These are phyloP conservation scores for Moxostoma hubbsi DNA, from an alignment of 2,797 vertebrate species.

Conservation along the genomic window DNA sequence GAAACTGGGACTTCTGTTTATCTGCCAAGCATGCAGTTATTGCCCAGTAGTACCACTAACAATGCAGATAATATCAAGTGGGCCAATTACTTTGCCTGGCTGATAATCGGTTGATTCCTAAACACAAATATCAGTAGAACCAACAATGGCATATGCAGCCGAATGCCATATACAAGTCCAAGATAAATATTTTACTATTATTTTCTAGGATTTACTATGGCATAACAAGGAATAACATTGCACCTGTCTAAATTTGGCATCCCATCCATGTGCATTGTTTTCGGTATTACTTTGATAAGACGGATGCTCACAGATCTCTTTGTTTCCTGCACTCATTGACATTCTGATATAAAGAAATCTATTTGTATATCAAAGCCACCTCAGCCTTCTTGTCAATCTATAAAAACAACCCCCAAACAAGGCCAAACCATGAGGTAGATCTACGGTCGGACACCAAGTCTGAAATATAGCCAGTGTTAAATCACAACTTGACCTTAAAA, in stretches of 20 bases:
- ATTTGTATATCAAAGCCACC: slow-evolving; percentile 21
- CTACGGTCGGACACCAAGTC: too few species aligned
- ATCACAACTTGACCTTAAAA: slow-evolving; percentile 48
- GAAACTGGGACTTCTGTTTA: too few species aligned
- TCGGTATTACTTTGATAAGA: slow-evolving; percentile 28
- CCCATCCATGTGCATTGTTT: not conserved
- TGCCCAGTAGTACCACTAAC: too few species aligned
- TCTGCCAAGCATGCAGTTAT: too few species aligned
- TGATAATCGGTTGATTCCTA: too few species aligned
- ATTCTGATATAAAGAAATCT: slow-evolving; percentile 29
- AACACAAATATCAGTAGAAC: too few species aligned
- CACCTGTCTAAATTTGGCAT: slow-evolving; percentile 12
- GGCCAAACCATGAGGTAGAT: not conserved
- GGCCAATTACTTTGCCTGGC: too few species aligned
- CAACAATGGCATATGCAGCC: not conserved
- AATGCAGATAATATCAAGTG: too few species aligned
- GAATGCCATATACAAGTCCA: not conserved
- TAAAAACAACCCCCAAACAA: slow-evolving; percentile 4
- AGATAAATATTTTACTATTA: slow-evolving; percentile 18
- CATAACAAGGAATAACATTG: slow-evolving; percentile 1
- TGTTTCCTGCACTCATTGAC: slow-evolving; percentile 15
- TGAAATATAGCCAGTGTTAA: slow-evolving; percentile 15
- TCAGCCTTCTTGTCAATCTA: not conserved
- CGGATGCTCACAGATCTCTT: slow-evolving; percentile 30
- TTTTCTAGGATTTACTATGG: too few species aligned